A percentile compares a stretch with the other conserved stretches of the same genome.
Conservation (phyloP, 2,113 vertebrate species). For the Psilopsiagon aymara region DNA sequence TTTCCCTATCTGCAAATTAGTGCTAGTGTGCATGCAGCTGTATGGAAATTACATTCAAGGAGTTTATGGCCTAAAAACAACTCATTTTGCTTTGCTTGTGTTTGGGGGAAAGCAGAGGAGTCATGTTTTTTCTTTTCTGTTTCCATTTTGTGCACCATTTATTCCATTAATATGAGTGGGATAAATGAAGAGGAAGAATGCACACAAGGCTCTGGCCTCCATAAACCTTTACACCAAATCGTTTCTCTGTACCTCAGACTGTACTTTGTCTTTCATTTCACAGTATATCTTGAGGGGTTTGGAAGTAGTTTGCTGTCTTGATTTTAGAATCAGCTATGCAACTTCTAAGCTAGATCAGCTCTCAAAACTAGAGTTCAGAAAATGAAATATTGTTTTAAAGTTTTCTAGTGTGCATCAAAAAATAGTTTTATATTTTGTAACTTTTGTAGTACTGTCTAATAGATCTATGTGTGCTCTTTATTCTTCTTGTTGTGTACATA, state of each 20-base stretch:
- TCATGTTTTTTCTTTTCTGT: neutral
- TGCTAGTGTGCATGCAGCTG: neutral
- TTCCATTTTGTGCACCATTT: neutral
- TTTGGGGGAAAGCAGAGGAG: fast-evolving
- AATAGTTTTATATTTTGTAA: neutral
- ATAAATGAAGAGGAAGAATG: neutral
- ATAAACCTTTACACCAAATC: neutral
- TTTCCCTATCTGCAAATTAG: neutral
- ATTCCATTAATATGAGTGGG: neutral
- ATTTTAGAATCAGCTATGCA: neutral
- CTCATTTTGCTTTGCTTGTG: neutral
- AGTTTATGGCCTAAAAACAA: neutral
- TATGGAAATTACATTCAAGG: neutral
- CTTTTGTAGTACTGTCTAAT: neutral
- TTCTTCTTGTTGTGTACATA: neutral
- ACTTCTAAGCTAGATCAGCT: neutral
- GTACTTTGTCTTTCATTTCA: neutral
- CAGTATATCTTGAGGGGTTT: neutral
- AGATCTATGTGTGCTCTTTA: neutral
- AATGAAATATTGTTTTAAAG: neutral
- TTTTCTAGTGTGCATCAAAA: neutral
- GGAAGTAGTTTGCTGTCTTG: neutral
- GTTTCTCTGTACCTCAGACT: neutral
- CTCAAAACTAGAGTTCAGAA: neutral
- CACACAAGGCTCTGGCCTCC: neutral